phyloP scores from a whole-genome alignment of 2,797 vertebrate species.

The Anguilla marmorata region DNA sequence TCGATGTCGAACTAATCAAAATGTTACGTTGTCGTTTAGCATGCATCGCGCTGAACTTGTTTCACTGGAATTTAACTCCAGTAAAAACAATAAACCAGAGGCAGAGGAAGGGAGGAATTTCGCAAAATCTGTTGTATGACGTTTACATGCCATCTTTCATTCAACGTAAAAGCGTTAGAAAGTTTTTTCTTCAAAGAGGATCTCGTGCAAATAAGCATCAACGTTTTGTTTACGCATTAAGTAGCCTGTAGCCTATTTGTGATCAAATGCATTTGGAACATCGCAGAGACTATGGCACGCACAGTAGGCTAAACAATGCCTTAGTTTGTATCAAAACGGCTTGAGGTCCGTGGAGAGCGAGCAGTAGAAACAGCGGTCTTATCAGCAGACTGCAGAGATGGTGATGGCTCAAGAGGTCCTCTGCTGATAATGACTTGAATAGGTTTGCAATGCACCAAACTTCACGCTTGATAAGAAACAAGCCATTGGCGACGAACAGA shows the following conservation, averaged over 20 bases:
- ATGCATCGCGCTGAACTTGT: background rate
- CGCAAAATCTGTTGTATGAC: background rate
- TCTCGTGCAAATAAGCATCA: conserved; percentile 41
- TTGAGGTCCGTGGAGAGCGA: conserved; percentile 61
- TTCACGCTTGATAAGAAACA: conserved; percentile 70
- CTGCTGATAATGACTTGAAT: conserved; percentile 76
- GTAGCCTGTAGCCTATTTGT: conserved; percentile 50
- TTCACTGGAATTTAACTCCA: background rate
- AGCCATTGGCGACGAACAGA: conserved; percentile 59
- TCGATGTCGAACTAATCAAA: background rate
- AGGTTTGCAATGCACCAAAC: conserved; percentile 72
- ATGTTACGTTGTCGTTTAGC: background rate
- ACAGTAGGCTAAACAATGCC: conserved; percentile 63
- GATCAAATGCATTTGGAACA: conserved; percentile 62
- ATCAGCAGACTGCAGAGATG: conserved; percentile 76
- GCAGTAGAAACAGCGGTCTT: conserved; percentile 73
- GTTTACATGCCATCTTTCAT: background rate
- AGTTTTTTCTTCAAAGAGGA: background rate
- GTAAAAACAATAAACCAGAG: background rate
- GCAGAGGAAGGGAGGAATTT: background rate
- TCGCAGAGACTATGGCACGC: conserved; percentile 56
- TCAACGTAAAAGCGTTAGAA: background rate
- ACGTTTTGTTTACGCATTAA: conserved; percentile 14
- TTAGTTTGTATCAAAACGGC: conserved; percentile 63
- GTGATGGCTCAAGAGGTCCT: conserved; percentile 75